A percentile compares a stretch with the other conserved stretches of the same genome.
Conservation (phyloP, 2,888 invertebrate genomes). For the Catocala sponsa region DNA sequence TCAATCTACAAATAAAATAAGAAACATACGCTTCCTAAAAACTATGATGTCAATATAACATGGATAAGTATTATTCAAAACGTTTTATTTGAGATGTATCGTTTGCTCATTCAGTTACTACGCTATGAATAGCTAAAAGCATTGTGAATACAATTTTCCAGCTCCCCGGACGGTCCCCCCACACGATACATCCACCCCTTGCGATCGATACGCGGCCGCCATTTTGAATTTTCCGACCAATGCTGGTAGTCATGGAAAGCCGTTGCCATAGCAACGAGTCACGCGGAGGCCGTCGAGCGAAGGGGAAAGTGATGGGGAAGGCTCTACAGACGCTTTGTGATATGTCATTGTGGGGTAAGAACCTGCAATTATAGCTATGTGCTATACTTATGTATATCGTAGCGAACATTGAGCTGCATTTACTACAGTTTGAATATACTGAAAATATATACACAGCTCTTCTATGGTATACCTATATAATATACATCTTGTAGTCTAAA, state of each 20-base stretch:
- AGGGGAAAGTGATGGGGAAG: conserved; percentile 83
- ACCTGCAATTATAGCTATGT: conserved; percentile 44
- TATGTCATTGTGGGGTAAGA: conserved; percentile 42
- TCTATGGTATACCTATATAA: too few species aligned
- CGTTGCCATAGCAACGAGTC: conserved; percentile 75
- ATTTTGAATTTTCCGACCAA: conserved; percentile 88
- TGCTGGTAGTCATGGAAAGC: conserved; percentile 83
- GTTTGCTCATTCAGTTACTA: conserved; percentile 30
- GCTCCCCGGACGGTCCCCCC: conserved; percentile 57
- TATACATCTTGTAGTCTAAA: too few species aligned
- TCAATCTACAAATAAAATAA: neutral
- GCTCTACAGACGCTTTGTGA: conserved; percentile 60
- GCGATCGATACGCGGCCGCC: conserved; percentile 82
- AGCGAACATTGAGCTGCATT: neutral
- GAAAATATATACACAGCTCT: too few species aligned
- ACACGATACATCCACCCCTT: conserved; percentile 58
- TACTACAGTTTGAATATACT: too few species aligned
- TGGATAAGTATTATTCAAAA: conserved; percentile 13
- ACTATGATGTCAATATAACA: conserved; percentile 4
- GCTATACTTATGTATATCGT: conserved; percentile 1
- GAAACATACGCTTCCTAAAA: neutral
- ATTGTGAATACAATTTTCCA: conserved; percentile 67
- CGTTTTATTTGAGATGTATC: conserved; percentile 20
- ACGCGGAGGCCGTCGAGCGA: conserved; percentile 56
- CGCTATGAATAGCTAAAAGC: conserved; percentile 45